Base-by-base conservation (phyloP, 2,113 vertebrate genomes). In the Oxyruncus cristatus region DNA sequence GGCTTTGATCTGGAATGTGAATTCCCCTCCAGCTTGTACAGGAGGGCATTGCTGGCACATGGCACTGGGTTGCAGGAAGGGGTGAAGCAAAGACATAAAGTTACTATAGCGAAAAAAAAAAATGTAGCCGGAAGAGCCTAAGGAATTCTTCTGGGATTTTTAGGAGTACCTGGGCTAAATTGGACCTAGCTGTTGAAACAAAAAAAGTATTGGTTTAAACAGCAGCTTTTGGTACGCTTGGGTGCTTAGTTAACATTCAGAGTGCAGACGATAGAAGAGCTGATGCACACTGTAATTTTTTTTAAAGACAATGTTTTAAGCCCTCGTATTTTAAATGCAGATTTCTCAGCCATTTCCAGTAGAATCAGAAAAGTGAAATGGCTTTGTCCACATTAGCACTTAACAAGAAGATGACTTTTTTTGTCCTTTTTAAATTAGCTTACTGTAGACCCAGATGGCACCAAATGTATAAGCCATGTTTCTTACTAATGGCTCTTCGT, bases 261-360 rank as follows among this genome's bases (percentile, higher is more conserved):
- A 96, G 79, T 84, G 79, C 80, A 75, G 85, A 81, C 65, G 44
- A 90, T 68, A 78, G 75, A 89, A 63, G 92, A 92, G 65, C 87
- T 92, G 88, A 61, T 95, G 79, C 90, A 75, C 61, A 2, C 44
- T 93, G 82, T 81, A 89, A 92, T 93, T 94, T 96, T 91, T 95
- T 89, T 94, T 80, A 90, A 83, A 91, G 89, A 87, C 8, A 58
- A 72, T 91, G 83, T 95, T 95, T 95, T 96, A 95, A 95, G 85
- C 96, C 79, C 83, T 94, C 85, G 41, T 95, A 81, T 95, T 96
- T 97, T 83, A 94, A 92, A 95, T 97, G 93, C 90, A 96, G 92
- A 96, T 96, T 89, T 91, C 93, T 95, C 80, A 91, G 68, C 95
- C 95, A 91, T 95, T 96, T 96, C 90, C 95, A 95, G 24, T 72